Conservation (phyloP, 2,113 vertebrate species). For the Siniperca knerii region DNA sequence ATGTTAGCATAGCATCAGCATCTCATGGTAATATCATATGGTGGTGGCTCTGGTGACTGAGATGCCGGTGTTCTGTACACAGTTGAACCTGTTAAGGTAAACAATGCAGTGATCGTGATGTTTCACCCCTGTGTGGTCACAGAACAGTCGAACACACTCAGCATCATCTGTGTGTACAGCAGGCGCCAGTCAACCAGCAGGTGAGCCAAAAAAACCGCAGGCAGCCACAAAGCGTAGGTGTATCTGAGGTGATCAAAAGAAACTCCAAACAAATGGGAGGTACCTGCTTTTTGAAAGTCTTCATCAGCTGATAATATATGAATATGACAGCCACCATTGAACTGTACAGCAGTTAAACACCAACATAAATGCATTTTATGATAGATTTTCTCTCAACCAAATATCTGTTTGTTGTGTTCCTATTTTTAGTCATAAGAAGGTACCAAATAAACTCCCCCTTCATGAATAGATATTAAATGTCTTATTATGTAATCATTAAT, state of each 20-base stretch:
- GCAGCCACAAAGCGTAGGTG: not conserved
- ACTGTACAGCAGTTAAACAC: not conserved
- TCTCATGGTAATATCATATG: not conserved
- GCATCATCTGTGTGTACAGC: not conserved
- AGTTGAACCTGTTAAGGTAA: not conserved
- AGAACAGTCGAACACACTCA: not conserved
- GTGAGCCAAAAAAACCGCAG: conserved; percentile 8
- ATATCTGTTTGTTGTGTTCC: not conserved
- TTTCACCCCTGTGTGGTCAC: not conserved
- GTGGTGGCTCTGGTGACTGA: not conserved
- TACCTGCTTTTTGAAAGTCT: not conserved
- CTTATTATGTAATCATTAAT: not conserved
- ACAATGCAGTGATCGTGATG: not conserved
- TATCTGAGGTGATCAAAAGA: conserved; percentile 22
- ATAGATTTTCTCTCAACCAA: not conserved
- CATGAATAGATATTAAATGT: not conserved
- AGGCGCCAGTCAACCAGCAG: conserved; percentile 8
- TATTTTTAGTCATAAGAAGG: not conserved
- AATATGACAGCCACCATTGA: not conserved
- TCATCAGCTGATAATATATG: not conserved
- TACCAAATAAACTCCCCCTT: not conserved
- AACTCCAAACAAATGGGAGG: not conserved
- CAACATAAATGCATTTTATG: too few species aligned
- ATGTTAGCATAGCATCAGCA: not conserved
- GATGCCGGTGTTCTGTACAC: not conserved